phyloP scores from a whole-genome alignment of 1,140 invertebrate genomes.

The Sycophila sp. region DNA sequence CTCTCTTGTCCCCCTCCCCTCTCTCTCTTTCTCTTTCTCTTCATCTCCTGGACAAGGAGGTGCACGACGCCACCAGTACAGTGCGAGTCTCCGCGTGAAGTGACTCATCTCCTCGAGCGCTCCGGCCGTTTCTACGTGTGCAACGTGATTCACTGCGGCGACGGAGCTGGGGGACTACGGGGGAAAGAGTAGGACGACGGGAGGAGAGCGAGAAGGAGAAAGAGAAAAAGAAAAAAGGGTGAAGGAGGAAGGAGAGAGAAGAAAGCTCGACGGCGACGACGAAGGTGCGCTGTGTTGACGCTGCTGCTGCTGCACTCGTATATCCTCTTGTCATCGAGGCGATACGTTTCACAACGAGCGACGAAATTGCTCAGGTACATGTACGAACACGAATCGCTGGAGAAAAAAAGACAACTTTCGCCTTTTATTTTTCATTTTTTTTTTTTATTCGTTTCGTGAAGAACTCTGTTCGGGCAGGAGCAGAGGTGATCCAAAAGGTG shows the following conservation, averaged over 20 bases:
- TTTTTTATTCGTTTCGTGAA: no score
- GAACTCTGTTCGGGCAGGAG: no score
- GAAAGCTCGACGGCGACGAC: neutral
- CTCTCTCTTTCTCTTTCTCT: neutral
- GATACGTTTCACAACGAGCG: conserved; percentile 8
- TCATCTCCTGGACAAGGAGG: neutral
- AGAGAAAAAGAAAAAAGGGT: neutral
- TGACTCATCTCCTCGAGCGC: conserved; percentile 23
- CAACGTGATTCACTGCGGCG: conserved; percentile 11
- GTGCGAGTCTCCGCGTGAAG: neutral
- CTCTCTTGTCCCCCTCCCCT: neutral
- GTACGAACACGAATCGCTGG: neutral
- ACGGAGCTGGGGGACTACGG: neutral
- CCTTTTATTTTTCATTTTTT: neutral
- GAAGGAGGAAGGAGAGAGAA: neutral
- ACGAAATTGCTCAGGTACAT: conserved; percentile 29
- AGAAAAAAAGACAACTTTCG: neutral
- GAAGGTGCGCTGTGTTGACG: neutral
- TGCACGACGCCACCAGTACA: neutral
- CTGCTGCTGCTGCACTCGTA: neutral
- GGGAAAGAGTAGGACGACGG: neutral
- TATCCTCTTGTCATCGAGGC: neutral
- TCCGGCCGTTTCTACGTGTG: no score
- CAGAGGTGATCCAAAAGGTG: no score
- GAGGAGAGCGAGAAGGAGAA: neutral